Percentiles rank a stretch among this genome's conserved stretches.
These are phyloP conservation scores for Syncerus caffer DNA, from an alignment of 2,797 vertebrate species.

Conservation along the genomic window DNA sequence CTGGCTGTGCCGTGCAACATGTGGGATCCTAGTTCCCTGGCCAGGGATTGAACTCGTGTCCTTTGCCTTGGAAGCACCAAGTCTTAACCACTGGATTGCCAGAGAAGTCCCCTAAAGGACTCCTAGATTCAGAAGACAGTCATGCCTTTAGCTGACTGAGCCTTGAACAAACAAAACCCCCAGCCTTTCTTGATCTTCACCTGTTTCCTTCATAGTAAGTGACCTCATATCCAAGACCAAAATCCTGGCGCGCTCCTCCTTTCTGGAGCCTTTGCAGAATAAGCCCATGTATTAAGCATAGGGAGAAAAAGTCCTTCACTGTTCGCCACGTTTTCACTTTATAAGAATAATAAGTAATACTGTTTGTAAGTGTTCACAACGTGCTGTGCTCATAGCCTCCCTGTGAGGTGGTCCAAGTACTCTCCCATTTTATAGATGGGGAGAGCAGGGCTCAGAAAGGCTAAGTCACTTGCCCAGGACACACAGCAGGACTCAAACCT, in stretches of 20 bases:
- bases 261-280: not conserved
- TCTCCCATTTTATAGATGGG: not conserved
- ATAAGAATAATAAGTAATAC: accelerated
- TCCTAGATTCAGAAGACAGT: not conserved
- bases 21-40: not conserved
- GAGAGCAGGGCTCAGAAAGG: not conserved
- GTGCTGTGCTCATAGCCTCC: accelerated
- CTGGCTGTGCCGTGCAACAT: not conserved
- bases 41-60: not conserved
- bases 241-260: accelerated
- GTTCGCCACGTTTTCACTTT: not conserved
- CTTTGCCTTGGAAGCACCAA: not conserved
- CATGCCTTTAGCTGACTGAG: not conserved
- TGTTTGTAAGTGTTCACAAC: accelerated
- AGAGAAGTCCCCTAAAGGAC: not conserved
- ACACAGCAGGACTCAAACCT: not conserved
- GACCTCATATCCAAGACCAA: accelerated
- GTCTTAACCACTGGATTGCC: not conserved
- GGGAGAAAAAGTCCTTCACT: not conserved
- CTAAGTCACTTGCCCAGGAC: not conserved
- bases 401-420: accelerated
- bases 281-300: accelerated
- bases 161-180: not conserved
- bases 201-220: not conserved
- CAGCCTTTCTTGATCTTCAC: not conserved